Conservation (phyloP, 2,113 vertebrate genomes). For the Menidia beryllina region DNA sequence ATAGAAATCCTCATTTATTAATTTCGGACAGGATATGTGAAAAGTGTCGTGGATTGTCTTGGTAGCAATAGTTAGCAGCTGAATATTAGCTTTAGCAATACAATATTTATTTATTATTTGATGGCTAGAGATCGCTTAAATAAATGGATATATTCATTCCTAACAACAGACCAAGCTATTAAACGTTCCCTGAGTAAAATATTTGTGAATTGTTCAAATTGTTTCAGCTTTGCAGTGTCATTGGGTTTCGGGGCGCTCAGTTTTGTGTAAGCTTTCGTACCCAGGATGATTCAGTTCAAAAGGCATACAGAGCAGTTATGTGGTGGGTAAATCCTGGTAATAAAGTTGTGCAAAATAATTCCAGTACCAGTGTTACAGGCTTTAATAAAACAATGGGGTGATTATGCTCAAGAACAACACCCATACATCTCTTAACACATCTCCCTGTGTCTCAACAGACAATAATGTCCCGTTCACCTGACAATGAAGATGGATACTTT, state of each 20-base stretch:
- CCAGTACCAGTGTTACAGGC: neutral
- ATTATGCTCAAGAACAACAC: neutral
- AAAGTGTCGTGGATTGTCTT: neutral
- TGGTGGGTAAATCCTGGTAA: neutral
- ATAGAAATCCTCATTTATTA: neutral
- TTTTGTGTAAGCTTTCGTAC: neutral
- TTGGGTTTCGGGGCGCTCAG: neutral
- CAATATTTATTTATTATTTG: constrained; percentile 27
- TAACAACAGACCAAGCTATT: constrained; percentile 31
- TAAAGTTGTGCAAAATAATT: neutral
- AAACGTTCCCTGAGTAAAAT: neutral
- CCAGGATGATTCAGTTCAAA: neutral
- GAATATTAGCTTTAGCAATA: constrained; percentile 28
- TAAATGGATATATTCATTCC: constrained; percentile 31
- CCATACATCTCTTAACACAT: constrained; percentile 6
- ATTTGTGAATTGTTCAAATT: neutral
- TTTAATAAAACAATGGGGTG: neutral
- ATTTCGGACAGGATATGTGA: neutral
- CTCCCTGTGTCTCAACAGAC: constrained; percentile 65
- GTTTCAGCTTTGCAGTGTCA: constrained; percentile 27
- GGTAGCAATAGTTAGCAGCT: neutral
- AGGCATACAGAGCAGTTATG: neutral
- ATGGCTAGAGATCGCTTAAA: constrained; percentile 44
- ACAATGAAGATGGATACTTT: constrained; percentile 92
- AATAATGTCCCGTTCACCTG: constrained; percentile 93